Evolutionary conservation across 2,888 invertebrate species (phyloP).

Genomic region (Pyrochroa serraticornis): DNA sequence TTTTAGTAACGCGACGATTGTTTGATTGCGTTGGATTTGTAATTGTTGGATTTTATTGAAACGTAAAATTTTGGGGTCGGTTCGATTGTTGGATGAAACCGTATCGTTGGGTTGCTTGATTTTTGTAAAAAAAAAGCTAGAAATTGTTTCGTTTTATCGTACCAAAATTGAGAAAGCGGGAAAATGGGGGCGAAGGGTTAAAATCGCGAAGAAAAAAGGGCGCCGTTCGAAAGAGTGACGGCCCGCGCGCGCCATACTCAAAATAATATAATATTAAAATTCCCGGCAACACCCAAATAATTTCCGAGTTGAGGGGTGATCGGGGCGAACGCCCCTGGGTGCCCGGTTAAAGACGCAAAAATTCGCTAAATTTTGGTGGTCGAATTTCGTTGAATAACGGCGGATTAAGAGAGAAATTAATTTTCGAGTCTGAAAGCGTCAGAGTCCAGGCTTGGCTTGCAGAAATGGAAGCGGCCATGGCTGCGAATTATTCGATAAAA

Average conservation of each 20-base stretch:
- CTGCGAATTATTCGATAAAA: slow-evolving; percentile 47
- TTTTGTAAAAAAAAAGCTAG: neutral
- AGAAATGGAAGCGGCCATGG: slow-evolving; percentile 52
- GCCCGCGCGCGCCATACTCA: slow-evolving; percentile 54
- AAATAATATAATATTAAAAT: slow-evolving; percentile 58
- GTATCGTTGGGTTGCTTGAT: neutral
- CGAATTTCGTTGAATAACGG: slow-evolving; percentile 18
- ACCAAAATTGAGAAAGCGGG: neutral
- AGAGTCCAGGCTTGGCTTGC: slow-evolving; percentile 37
- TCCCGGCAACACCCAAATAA: slow-evolving; percentile 56
- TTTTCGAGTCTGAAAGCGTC: slow-evolving; percentile 47
- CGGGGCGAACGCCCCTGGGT: slow-evolving; percentile 26
- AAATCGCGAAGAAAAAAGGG: slow-evolving; percentile 15
- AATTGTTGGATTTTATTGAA: neutral
- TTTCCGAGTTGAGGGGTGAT: slow-evolving; percentile 44
- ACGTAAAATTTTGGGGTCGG: neutral
- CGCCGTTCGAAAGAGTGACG: slow-evolving; percentile 41
- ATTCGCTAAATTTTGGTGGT: slow-evolving; percentile 46
- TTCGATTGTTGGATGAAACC: neutral
- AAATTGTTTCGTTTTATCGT: no score
- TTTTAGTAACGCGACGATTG: no score
- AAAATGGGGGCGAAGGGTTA: slow-evolving; percentile 2
- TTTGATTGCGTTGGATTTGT: no score
- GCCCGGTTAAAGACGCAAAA: slow-evolving; percentile 41
- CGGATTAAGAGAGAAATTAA: slow-evolving; percentile 46